Evolutionary conservation across 2,797 vertebrate species (phyloP).

Genomic region (Coluber constrictor): DNA sequence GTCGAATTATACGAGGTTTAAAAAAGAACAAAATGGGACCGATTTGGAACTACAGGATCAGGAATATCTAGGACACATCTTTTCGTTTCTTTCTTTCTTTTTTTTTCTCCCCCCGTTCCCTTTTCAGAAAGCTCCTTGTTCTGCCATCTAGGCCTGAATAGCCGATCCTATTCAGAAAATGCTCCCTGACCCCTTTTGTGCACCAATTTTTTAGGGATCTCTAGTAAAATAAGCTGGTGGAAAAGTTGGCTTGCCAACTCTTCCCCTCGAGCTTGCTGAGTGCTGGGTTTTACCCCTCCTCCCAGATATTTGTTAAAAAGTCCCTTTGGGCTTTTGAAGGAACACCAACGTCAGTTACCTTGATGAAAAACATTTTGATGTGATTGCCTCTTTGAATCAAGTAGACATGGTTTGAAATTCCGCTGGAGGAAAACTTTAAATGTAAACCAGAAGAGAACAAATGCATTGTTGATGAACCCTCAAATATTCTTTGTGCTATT

Average conservation of each 20-base stretch:
- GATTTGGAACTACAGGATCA: too few relatives aligned
- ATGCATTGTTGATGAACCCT: conserved; percentile 5
- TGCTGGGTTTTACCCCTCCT: not conserved
- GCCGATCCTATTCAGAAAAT: not conserved
- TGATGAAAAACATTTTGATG: conserved; percentile 5
- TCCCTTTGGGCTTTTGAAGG: not conserved
- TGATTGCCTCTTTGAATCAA: not conserved
- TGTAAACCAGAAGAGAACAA: conserved; percentile 12
- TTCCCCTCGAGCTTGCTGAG: not conserved
- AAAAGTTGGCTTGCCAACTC: not conserved
- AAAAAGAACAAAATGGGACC: not conserved
- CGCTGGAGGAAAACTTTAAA: conserved; percentile 13
- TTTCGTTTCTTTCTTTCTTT: not conserved
- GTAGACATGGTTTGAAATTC: not conserved
- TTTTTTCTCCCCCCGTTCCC: not conserved
- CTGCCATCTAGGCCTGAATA: not conserved
- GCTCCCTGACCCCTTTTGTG: not conserved
- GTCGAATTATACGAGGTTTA: not conserved
- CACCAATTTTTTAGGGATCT: not conserved
- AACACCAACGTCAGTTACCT: not conserved
- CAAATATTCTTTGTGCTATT: conserved; percentile 7
- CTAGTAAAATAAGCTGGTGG: not conserved
- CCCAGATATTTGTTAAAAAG: not conserved
- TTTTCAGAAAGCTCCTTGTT: not conserved
- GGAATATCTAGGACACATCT: not conserved